Base-by-base conservation (phyloP, 2,888 invertebrate genomes). In the Tenthredo scrophulariae region DNA sequence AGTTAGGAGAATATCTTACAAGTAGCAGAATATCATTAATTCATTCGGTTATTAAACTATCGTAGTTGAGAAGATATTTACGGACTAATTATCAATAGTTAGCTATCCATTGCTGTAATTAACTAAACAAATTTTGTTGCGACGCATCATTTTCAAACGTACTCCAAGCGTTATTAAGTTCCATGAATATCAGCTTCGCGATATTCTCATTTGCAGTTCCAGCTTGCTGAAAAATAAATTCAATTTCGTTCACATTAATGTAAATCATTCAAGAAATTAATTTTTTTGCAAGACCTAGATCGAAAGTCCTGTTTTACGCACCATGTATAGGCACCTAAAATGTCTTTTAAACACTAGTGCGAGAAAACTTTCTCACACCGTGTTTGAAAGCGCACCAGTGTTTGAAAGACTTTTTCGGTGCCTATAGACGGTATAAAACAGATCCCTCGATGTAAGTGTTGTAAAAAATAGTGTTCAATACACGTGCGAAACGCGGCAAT, bases 151-250 rank as follows among this genome's bases (percentile, higher is more conserved):
- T 97, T 93, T 98, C 98, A 94, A 99, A 99, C 92, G 99, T 98
- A 90, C 97, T 97, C 99, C 99, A 99, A 29, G 99, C 99, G 93
- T 99, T 99, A 94, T 99, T 99, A 88, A 99, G 94, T 94, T 99
- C 99, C 96, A 99, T 98, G 94, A 99, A 99, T 91, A 99, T 98
- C 93, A 99, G 94, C 94, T 98, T 98, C 10, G 99, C 99, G 89
- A 99, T 95, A 89, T 97, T 96, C 94, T 99, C 98, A 92, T 99
- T 97, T 40, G 97, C 96, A 4, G 98, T 98, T 50, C 98, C 99
- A 91, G 97, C 96, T 96, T 98, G 97, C 99, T 99, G 94, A 92
- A 87, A 85, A 15, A 75, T 13, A 84, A 50, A 84, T 29, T 43
- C 79, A 46, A 43, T 7, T 79, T 15, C 5, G 29, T 6, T n/a